Conservation (phyloP, 2,113 vertebrate species). For the Pontoporia blainvillei region DNA sequence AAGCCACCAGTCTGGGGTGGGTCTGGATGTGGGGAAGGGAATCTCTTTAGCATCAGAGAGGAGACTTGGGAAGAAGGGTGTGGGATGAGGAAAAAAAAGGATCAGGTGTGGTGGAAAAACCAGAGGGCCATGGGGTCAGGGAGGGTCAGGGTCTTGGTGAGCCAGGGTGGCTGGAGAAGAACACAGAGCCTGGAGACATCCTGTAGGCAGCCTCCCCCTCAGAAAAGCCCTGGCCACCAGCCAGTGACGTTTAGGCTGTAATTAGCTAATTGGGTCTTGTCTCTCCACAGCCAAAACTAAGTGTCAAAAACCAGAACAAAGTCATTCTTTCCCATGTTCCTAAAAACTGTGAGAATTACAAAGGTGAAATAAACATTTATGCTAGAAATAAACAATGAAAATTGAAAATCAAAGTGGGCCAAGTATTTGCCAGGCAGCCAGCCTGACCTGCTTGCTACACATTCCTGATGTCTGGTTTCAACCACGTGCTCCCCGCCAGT, state of each 20-base stretch:
- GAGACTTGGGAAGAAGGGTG: neutral
- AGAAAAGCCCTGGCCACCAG: neutral
- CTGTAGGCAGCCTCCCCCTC: neutral
- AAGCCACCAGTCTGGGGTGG: no score
- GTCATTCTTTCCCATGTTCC: neutral
- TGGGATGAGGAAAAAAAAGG: neutral
- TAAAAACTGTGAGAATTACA: slow-evolving; percentile 23
- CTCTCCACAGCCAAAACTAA: neutral
- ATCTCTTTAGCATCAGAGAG: neutral
- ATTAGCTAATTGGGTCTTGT: neutral
- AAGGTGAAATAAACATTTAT: slow-evolving; percentile 28
- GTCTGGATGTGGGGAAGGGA: no score
- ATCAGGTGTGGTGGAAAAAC: neutral
- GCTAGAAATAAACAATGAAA: slow-evolving; percentile 34
- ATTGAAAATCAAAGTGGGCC: neutral
- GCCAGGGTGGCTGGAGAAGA: neutral
- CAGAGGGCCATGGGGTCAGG: no score
- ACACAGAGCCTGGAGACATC: neutral
- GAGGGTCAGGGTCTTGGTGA: neutral
- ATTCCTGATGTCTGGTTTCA: slow-evolving; percentile 3
- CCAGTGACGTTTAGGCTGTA: neutral
- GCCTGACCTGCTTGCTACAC: neutral
- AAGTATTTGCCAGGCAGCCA: slow-evolving; percentile 36
- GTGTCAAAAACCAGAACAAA: neutral
- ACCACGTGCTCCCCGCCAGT: neutral